Conservation (phyloP, 2,113 vertebrate species). For the Cercopithecus mona region DNA sequence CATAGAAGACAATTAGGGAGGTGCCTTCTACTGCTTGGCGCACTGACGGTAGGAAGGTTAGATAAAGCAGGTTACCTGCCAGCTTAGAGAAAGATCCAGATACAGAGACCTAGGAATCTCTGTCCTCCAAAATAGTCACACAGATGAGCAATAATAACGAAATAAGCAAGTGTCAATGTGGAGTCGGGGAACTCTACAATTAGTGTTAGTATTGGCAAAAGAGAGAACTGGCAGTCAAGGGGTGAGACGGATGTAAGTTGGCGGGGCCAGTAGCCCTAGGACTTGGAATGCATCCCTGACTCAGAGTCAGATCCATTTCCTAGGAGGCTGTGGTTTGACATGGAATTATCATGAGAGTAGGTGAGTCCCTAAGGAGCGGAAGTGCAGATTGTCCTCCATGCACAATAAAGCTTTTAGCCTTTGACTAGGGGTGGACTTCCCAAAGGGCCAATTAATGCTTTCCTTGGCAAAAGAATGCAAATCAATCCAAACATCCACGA, state of each 20-base stretch:
- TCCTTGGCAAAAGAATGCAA: not conserved
- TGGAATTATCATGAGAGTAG: not conserved
- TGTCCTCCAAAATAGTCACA: not conserved
- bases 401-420: not conserved
- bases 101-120: not conserved
- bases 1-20: not conserved
- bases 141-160: not conserved
- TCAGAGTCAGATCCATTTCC: not conserved
- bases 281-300: not conserved
- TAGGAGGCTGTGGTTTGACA: not conserved
- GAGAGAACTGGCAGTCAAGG: not conserved
- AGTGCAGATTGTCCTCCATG: not conserved
- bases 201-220: not conserved
- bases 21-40: not conserved
- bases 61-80: not conserved
- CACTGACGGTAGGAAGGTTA: not conserved
- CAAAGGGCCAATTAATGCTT: not conserved
- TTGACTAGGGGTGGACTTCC: not conserved
- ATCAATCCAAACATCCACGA: not conserved
- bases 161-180: not conserved
- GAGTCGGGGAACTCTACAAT: rapidly evolving
- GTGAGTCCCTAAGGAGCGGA: not conserved
- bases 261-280: not conserved
- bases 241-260: not conserved
- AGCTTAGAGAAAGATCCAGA: not conserved